These are phyloP conservation scores for Scrobipalpa costella DNA, from an alignment of 2,888 invertebrate genomes.

Conservation along the genomic window DNA sequence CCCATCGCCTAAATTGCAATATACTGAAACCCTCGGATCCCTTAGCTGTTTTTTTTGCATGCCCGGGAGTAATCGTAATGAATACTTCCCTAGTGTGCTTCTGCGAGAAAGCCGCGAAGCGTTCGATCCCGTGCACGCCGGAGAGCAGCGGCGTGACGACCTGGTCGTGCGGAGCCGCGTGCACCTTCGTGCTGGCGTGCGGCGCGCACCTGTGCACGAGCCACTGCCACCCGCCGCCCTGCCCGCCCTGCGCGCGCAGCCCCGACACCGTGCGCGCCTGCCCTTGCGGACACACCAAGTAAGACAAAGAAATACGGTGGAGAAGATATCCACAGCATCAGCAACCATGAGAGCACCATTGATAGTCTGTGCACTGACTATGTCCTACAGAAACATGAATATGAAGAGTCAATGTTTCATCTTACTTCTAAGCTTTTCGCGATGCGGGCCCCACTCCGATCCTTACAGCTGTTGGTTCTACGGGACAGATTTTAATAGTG, in stretches of 20 bases:
- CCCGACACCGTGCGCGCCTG: conserved; percentile 56
- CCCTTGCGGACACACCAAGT: conserved; percentile 68
- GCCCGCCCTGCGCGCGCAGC: conserved; percentile 81
- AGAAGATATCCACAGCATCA: background rate
- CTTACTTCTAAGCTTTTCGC: no score
- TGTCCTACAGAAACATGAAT: no score
- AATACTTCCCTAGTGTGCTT: conserved; percentile 56
- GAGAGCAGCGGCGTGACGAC: conserved; percentile 37
- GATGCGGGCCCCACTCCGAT: no score
- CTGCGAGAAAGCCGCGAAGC: conserved; percentile 56
- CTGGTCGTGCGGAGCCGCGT: conserved; percentile 86
- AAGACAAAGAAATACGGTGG: conserved; percentile 31
- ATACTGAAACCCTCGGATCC: no score
- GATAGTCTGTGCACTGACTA: no score
- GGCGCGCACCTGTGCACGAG: conserved; percentile 94
- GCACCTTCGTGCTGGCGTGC: conserved; percentile 91
- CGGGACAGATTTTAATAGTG: no score
- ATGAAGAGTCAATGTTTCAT: no score
- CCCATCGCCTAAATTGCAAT: no score
- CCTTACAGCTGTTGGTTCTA: no score
- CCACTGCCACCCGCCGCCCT: conserved; percentile 92
- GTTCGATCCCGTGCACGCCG: conserved; percentile 56
- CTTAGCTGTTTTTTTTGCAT: no score
- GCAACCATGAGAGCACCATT: no score
- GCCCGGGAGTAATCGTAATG: no score